Base-by-base conservation (phyloP, 2,113 vertebrate species). In the Eidolon helvum region DNA sequence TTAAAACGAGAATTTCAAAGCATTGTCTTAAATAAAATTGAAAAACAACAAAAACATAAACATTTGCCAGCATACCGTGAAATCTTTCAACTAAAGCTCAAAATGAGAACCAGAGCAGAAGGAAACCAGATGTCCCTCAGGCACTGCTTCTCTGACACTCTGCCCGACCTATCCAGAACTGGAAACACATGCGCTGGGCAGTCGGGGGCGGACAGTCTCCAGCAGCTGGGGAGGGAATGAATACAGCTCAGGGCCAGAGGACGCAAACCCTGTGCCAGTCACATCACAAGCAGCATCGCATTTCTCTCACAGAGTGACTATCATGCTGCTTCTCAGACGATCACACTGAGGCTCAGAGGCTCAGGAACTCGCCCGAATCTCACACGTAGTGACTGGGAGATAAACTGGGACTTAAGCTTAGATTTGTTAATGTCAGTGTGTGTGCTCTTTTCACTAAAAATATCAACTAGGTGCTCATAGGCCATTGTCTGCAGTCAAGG, bases 1-100 rank as follows among this genome's bases (percentile, higher is more conserved):
- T 80, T 94, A 91, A 89, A 95, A 71, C 15, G 55, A 30, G 5
- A 86, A 68, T 80, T 71, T 95, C 59, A 57, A 96, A 77, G 43
- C 65, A 87, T 28, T 50, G 7, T 71, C 45, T 93, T 87, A 87
- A 89, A 85, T 66, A 80, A 94, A 50, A 87, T 72, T 74, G 57
- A 6, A 79, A 89, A 96, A 30, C 61, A 75, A 80, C 55, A 87
- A 33, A 84, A 61, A 75, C 53, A 5, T 30, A 69, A 96, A 22
- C 43, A 83, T 63, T 68, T 43, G 5, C 48, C 45, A 85, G 7
- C 12, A 53, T 24, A 35, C 35, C 12, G 35, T 57, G 57, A 72
- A 86, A 78, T 90, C 63, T 92, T 65, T 30, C 45, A 71, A 55
- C 7, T 18, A 10, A 90, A 96, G 33, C 50, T 90, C 59, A 45